Evolutionary conservation across 2,113 vertebrate genomes (phyloP).

Genomic region (Tetrao urogallus): DNA sequence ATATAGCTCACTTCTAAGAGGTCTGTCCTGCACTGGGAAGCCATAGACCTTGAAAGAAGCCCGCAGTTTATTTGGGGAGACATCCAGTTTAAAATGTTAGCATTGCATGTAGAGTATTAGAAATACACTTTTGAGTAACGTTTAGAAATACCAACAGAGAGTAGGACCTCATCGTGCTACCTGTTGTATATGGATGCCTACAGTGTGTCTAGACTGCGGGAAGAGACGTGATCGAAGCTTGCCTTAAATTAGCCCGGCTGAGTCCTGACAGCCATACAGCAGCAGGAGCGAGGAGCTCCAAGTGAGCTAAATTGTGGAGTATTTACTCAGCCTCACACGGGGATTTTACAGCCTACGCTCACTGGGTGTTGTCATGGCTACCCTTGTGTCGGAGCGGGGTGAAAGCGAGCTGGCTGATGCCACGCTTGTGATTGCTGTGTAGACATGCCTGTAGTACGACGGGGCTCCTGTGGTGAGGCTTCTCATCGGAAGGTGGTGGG

Average conservation of each 20-base stretch:
- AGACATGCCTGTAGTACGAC: rapidly evolving
- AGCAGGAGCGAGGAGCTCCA: rapidly evolving
- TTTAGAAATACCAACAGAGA: background rate
- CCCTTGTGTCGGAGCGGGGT: background rate
- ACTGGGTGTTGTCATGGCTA: slow-evolving; percentile 33
- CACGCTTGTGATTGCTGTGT: rapidly evolving
- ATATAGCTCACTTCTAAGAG: background rate
- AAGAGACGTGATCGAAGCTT: background rate
- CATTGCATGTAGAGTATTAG: background rate
- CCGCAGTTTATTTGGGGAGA: background rate
- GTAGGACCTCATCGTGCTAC: background rate
- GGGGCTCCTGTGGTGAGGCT: background rate
- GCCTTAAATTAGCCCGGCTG: background rate
- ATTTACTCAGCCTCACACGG: background rate
- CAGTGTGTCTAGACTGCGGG: background rate
- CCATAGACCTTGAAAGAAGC: background rate
- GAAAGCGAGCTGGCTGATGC: background rate
- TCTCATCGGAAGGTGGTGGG: no score
- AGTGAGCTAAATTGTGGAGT: background rate
- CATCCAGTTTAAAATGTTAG: background rate
- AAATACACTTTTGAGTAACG: background rate
- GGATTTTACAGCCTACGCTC: slow-evolving; percentile 5
- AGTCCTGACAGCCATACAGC: background rate
- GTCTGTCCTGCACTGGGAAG: background rate
- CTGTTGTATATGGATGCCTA: background rate